Evolutionary conservation across 2,888 invertebrate genomes (phyloP), one percentile per base, ranked within the genome.

Genomic region (Xylota sylvarum): DNA sequence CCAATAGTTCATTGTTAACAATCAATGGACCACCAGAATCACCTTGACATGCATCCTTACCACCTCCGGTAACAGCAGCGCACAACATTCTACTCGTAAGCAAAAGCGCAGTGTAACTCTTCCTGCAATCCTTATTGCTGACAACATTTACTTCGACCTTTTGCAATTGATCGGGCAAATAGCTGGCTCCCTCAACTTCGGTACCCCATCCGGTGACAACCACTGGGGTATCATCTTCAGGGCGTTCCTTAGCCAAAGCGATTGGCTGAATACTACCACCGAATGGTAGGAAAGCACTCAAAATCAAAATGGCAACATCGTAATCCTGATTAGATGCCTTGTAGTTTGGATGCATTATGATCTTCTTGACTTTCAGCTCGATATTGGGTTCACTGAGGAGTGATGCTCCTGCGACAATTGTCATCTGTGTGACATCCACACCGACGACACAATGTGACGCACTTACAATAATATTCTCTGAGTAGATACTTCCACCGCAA

Each of bases 221-320:
- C 0, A 89, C 90, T 0, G 55, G 4, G 0, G 89, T 80, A 0
- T 85, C 89, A 1, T 83, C 67, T 1, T 70, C 80, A 2, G 90
- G 90, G 3, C 89, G 88, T 83, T 90, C 89, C 93, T 93, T 93
- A 72, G 94, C 94, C 88, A 96, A 89, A 86, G 94, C 94, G 69
- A 95, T 93, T 0, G 95, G 95, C 1, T 93, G 92, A 56, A 95
- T 93, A 32, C 93, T 91, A 78, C 91, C 92, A 85, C 93, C 94
- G 82, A 94, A 94, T 77, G 91, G 91, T 9, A 93, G 92, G 2
- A 93, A 93, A 9, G 94, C 93, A 84, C 93, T 93, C 17, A 95
- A 89, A 64, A 93, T 93, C 37, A 96, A 89, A 7, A 96, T 89
- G 0, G 95, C 95, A 9, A 95, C 91, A 90, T 96, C 95, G 88